A percentile compares a stretch with the other conserved stretches of the same genome.
These are phyloP conservation scores for Lampris incognitus DNA, from an alignment of 2,113 vertebrate genomes.

Conservation along the genomic window DNA sequence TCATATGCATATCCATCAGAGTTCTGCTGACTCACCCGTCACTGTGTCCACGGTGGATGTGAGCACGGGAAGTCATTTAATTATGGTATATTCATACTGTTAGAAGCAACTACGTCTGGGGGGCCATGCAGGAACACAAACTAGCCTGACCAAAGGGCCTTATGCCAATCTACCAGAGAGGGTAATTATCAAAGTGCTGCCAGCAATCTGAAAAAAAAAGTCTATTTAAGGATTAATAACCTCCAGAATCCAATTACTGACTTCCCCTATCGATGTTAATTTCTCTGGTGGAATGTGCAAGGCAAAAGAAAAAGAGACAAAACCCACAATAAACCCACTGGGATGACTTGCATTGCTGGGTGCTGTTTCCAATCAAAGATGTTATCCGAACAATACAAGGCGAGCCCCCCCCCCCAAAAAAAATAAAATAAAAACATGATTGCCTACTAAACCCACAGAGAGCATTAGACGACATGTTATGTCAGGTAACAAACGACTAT, in stretches of 20 bases:
- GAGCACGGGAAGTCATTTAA: conserved; percentile 58
- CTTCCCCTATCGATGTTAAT: conserved; percentile 43
- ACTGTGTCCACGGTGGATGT: conserved; percentile 32
- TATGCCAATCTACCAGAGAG: conserved; percentile 35
- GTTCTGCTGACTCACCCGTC: conserved; percentile 34
- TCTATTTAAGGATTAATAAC: conserved; percentile 46
- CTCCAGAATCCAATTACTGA: conserved; percentile 48
- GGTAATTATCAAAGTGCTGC: conserved; percentile 53
- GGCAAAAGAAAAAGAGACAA: conserved; percentile 7
- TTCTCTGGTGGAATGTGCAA: conserved; percentile 31
- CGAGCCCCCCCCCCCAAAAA: neutral
- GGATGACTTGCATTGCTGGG: conserved; percentile 7
- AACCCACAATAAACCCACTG: conserved; percentile 22
- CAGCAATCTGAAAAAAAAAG: conserved; percentile 29
- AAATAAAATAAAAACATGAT: no score
- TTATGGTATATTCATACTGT: conserved; percentile 56
- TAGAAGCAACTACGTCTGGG: conserved; percentile 53
- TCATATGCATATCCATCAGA: conserved; percentile 57
- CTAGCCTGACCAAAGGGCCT: conserved; percentile 23
- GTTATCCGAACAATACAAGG: neutral
- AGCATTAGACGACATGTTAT: neutral
- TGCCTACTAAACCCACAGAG: neutral
- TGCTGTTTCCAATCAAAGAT: conserved; percentile 11
- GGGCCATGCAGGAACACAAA: conserved; percentile 42
- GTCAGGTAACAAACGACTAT: conserved; percentile 26